A percentile compares a stretch with the other conserved stretches of the same genome.
Evolutionary conservation across 2,797 vertebrate species (phyloP).

Genomic region (Sardinella longiceps): DNA sequence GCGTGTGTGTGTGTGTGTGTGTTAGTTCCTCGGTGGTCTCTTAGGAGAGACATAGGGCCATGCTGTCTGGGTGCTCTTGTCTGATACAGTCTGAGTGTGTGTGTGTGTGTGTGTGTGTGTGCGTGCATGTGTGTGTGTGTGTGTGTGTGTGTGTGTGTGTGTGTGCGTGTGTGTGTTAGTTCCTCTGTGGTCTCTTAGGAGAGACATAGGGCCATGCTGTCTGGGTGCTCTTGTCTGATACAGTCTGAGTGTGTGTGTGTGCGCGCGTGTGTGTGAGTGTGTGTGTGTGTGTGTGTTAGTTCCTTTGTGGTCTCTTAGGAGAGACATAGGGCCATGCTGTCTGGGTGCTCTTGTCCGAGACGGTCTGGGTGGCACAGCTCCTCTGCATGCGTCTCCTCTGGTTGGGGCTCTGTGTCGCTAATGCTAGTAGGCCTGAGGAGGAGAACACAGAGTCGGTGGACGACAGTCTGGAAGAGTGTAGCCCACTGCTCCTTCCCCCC

Average conservation of each 20-base stretch:
- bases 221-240: too few species aligned
- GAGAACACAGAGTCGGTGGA: slow-evolving; percentile 58
- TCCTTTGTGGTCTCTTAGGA: slow-evolving; percentile 43
- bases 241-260: too few species aligned
- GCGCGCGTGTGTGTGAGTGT: too few species aligned
- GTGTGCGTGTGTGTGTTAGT: neutral
- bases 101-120: too few species aligned
- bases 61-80: too few species aligned
- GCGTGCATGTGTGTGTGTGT: too few species aligned
- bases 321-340: slow-evolving; percentile 77
- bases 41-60: neutral
- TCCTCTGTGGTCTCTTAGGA: neutral
- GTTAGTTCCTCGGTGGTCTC: neutral
- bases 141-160: too few species aligned
- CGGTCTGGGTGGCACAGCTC: slow-evolving; percentile 84
- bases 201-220: too few species aligned
- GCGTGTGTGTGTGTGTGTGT: neutral
- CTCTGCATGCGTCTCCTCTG: slow-evolving; percentile 62
- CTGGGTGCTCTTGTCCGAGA: slow-evolving; percentile 85
- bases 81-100: too few species aligned
- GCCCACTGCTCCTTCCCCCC: slow-evolving; percentile 30
- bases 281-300: neutral
- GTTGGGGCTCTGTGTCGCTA: slow-evolving; percentile 46
- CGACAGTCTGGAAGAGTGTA: slow-evolving; percentile 50
- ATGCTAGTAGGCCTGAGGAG: slow-evolving; percentile 31